A percentile compares a stretch with the other conserved stretches of the same genome.
These are phyloP conservation scores for Apocheima hispidaria DNA, from an alignment of 2,888 invertebrate species.

Conservation along the genomic window DNA sequence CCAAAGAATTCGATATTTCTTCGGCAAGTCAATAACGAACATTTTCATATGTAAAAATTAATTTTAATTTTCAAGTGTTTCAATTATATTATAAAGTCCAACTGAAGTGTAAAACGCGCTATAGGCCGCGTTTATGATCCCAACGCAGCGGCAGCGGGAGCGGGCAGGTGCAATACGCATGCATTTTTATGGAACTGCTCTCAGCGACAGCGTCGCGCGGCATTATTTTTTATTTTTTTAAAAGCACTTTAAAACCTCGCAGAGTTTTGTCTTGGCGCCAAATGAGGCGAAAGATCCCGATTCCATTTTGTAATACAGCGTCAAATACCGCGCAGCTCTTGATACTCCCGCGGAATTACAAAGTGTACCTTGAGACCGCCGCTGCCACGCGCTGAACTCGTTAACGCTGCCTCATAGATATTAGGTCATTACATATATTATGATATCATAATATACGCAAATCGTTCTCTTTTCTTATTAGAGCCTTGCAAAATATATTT, in stretches of 20 bases:
- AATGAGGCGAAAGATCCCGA: no score
- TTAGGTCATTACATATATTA: background rate
- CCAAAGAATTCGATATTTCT: no score
- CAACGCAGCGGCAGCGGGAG: background rate
- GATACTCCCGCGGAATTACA: background rate
- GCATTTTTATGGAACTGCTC: background rate
- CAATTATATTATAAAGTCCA: background rate
- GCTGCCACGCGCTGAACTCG: background rate
- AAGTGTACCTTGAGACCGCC: background rate
- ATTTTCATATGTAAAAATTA: no score
- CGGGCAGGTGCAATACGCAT: background rate
- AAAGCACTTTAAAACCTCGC: no score
- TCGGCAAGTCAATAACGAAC: no score
- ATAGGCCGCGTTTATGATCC: background rate
- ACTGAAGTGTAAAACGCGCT: background rate
- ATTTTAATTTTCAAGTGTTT: no score
- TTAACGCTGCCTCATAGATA: slow-evolving; percentile 3
- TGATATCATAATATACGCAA: slow-evolving; percentile 13
- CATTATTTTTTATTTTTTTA: no score
- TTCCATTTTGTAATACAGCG: no score
- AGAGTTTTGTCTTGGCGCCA: no score
- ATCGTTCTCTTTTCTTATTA: background rate
- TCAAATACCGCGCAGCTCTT: no score
- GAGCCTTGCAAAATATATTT: slow-evolving; percentile 12
- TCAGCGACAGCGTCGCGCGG: no score